phyloP scores from a whole-genome alignment of 2,888 invertebrate genomes.

The Pelosia muscerda region DNA sequence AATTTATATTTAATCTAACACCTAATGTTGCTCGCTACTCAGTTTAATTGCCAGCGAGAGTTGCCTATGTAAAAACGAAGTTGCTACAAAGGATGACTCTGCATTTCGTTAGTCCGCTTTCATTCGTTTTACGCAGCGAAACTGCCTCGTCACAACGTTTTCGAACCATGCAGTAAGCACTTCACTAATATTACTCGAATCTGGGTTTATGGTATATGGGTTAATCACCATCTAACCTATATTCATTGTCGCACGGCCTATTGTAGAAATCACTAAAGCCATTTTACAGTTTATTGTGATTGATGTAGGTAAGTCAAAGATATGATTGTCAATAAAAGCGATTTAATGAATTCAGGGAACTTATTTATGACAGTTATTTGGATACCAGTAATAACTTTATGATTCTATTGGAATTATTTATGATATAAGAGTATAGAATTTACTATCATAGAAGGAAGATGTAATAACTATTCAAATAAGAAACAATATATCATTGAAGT shows the following conservation, averaged over 20 bases:
- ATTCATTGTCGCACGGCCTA: conserved; percentile 13
- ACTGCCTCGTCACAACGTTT: conserved; percentile 55
- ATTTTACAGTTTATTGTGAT: conserved; percentile 10
- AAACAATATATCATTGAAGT: too few relatives aligned
- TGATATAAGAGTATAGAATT: too few relatives aligned
- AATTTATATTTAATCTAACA: conserved; percentile 6
- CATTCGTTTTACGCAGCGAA: conserved; percentile 49
- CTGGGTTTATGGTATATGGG: conserved; percentile 25
- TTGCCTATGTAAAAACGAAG: conserved; percentile 40
- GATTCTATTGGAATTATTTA: background rate
- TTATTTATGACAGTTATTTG: background rate
- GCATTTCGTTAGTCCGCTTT: conserved; percentile 49
- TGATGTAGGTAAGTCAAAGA: background rate
- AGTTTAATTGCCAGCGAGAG: conserved; percentile 44
- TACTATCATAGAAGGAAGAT: too few relatives aligned
- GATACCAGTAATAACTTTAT: background rate
- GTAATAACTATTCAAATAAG: too few relatives aligned
- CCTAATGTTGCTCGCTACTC: conserved; percentile 39
- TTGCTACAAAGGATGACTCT: conserved; percentile 48
- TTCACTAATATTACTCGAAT: conserved; percentile 37
- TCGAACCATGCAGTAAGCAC: conserved; percentile 46
- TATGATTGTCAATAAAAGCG: background rate
- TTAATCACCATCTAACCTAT: conserved; percentile 24
- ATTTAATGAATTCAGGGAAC: background rate
- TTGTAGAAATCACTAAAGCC: conserved; percentile 7